These are phyloP conservation scores for Watsonalla cultraria DNA, from an alignment of 2,888 invertebrate genomes.

Conservation along the genomic window DNA sequence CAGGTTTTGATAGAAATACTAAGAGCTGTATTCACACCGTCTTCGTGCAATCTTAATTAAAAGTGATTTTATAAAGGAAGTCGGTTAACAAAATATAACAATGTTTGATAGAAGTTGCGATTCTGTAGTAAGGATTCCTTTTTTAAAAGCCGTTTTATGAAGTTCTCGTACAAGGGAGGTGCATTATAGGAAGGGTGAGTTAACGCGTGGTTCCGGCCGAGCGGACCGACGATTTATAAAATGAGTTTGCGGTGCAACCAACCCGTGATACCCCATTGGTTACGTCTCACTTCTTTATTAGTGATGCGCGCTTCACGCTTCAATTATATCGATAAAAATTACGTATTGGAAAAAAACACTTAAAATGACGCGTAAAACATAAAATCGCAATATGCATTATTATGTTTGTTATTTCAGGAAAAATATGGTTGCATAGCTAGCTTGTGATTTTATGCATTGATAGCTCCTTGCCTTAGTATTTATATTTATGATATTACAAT, in stretches of 20 bases:
- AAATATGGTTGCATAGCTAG: too few relatives aligned
- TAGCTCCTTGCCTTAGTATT: too few relatives aligned
- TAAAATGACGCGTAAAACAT: background rate
- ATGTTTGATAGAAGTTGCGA: constrained; percentile 1
- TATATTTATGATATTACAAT: too few relatives aligned
- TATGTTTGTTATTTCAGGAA: too few relatives aligned
- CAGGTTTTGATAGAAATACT: too few relatives aligned
- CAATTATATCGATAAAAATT: constrained; percentile 4
- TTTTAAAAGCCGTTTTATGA: constrained; percentile 21
- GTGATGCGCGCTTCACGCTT: constrained; percentile 27
- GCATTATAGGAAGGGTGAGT: constrained; percentile 57
- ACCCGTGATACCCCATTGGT: constrained; percentile 75
- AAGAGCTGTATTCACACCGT: too few relatives aligned
- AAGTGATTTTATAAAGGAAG: too few relatives aligned
- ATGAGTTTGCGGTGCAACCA: constrained; percentile 78
- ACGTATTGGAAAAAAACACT: background rate
- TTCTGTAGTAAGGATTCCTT: constrained; percentile 9
- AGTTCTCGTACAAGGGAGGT: constrained; percentile 39
- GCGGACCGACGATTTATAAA: constrained; percentile 73
- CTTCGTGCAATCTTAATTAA: too few relatives aligned
- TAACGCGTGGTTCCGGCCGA: constrained; percentile 73
- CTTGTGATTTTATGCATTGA: too few relatives aligned
- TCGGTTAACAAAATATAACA: background rate
- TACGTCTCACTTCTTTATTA: constrained; percentile 75
- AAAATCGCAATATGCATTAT: background rate